These are phyloP conservation scores for Antechinus flavipes DNA, from an alignment of 2,113 vertebrate genomes.

Conservation along the genomic window DNA sequence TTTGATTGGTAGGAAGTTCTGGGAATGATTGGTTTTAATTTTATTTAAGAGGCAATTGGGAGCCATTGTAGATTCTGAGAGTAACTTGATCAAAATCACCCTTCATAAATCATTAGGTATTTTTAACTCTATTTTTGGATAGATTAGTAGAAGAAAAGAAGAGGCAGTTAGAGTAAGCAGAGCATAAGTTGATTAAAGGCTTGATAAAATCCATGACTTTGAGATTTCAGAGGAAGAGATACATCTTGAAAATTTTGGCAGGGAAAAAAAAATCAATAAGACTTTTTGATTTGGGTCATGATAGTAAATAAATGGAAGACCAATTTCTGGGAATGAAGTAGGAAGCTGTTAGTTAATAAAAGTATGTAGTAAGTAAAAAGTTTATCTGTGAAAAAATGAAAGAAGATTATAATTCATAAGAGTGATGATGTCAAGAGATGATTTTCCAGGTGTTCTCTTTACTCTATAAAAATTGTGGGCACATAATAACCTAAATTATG, in stretches of 20 bases:
- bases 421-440: not conserved
- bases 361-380: not conserved
- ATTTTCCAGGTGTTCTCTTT: not conserved
- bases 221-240: not conserved
- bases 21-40: not conserved
- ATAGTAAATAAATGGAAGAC: not conserved
- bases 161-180: not conserved
- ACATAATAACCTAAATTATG: not conserved
- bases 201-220: not conserved
- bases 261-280: constrained; percentile 4
- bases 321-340: not conserved
- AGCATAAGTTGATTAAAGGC: not conserved
- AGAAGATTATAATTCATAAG: not conserved
- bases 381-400: not conserved
- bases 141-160: not conserved
- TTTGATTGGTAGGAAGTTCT: not conserved
- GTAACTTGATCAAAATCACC: not conserved
- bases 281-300: not conserved
- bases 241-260: not conserved
- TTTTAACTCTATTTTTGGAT: not conserved
- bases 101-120: not conserved
- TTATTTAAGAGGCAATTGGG: not conserved
- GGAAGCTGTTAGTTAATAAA: not conserved
- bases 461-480: not conserved
- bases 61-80: not conserved